Evolutionary conservation across 2,797 vertebrate genomes (phyloP).

Genomic region (Eupleurogrammus muticus): DNA sequence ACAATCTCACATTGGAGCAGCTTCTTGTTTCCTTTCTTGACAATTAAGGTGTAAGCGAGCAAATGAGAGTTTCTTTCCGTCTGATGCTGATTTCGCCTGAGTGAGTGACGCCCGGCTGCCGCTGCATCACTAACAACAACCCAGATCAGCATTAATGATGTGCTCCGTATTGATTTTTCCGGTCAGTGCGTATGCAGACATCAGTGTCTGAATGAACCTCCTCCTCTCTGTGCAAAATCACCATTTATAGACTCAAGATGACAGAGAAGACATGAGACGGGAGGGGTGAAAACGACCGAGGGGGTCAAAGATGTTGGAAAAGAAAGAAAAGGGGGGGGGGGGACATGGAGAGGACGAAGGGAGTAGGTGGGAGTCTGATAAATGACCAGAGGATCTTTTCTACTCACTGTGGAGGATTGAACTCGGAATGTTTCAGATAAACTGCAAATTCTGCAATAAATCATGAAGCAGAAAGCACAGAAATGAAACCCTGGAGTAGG

Average conservation of each 20-base stretch:
- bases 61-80: slow-evolving; percentile 9
- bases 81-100: slow-evolving; percentile 36
- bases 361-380: slow-evolving; percentile 30
- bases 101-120: slow-evolving; percentile 39
- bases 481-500: not conserved
- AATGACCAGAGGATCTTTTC: slow-evolving; percentile 23
- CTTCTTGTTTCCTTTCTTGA: not conserved
- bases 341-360: not conserved
- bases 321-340: not conserved
- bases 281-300: not conserved
- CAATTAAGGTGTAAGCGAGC: not conserved
- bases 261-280: not conserved
- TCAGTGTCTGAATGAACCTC: slow-evolving; percentile 23
- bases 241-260: slow-evolving; percentile 15
- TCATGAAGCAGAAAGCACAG: slow-evolving; percentile 15
- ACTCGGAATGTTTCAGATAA: slow-evolving; percentile 6
- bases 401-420: slow-evolving; percentile 13
- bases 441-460: slow-evolving; percentile 28
- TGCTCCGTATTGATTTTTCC: slow-evolving; percentile 62
- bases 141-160: slow-evolving; percentile 62
- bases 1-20: slow-evolving; percentile 3
- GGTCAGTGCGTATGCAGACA: slow-evolving; percentile 40
- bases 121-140: slow-evolving; percentile 39
- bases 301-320: not conserved
- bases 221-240: slow-evolving; percentile 13